These are phyloP conservation scores for Urosaurus nigricauda DNA, from an alignment of 2,797 vertebrate species.

Conservation along the genomic window DNA sequence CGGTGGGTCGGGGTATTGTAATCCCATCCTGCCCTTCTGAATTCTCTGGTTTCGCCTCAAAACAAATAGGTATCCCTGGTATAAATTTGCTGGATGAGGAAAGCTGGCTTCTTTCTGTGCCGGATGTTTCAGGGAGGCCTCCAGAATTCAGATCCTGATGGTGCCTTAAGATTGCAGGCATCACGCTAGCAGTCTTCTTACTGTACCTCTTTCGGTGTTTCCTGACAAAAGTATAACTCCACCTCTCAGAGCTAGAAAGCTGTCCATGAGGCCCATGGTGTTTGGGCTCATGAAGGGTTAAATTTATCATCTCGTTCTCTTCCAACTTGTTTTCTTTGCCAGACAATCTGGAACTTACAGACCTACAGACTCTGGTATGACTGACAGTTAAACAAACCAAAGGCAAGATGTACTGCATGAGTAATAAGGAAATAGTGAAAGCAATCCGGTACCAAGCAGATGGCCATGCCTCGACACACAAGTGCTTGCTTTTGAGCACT, in stretches of 20 bases:
- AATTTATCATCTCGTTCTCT: constrained; percentile 84
- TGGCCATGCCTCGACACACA: constrained; percentile 85
- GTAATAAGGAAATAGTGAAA: constrained; percentile 81
- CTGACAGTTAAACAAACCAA: constrained; percentile 82
- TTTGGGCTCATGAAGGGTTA: constrained; percentile 80
- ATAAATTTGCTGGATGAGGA: constrained; percentile 78
- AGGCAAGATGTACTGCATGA: constrained; percentile 85
- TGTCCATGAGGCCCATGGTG: constrained; percentile 54
- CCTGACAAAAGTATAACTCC: constrained; percentile 76
- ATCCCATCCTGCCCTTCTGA: constrained; percentile 73
- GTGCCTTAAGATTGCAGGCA: constrained; percentile 76
- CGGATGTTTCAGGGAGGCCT: constrained; percentile 68
- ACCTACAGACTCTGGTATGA: constrained; percentile 85
- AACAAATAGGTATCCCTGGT: constrained; percentile 84
- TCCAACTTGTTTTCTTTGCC: constrained; percentile 76
- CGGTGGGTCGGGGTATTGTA: constrained; percentile 74
- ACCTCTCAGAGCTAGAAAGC: constrained; percentile 62
- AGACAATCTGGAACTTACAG: constrained; percentile 78
- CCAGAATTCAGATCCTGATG: constrained; percentile 62
- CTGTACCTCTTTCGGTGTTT: constrained; percentile 83
- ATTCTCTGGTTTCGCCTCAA: constrained; percentile 82
- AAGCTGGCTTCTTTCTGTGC: constrained; percentile 73
- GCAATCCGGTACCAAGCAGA: constrained; percentile 83
- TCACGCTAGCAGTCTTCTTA: constrained; percentile 81
- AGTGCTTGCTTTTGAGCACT: constrained; percentile 77